Evolutionary conservation across 37 sponge, comb jelly and placozoan genomes (phyloP).

Genomic region (Trichoplax adhaerens): DNA sequence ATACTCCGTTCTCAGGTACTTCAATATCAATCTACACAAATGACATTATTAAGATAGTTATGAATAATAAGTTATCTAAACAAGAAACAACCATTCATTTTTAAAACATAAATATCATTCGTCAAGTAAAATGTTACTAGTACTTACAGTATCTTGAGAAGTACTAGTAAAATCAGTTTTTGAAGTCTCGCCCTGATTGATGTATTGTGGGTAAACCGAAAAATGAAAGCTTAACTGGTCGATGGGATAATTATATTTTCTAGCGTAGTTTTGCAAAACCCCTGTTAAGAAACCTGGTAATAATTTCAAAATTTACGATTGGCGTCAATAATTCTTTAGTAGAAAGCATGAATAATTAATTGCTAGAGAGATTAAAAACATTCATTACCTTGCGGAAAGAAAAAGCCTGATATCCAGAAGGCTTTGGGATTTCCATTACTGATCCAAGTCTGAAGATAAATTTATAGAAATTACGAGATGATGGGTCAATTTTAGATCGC

Average conservation of each 20-base stretch:
- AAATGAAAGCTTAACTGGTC: slow-evolving; percentile 87
- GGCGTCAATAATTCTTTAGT: too few species aligned
- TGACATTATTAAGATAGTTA: not conserved
- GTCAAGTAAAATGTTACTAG: too few species aligned
- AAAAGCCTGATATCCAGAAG: slow-evolving; percentile 99
- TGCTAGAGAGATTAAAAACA: too few species aligned
- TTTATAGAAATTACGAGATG: not conserved
- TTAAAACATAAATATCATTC: too few species aligned
- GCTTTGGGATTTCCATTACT: slow-evolving; percentile 63
- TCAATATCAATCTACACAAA: slow-evolving; percentile 14
- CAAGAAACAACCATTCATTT: too few species aligned
- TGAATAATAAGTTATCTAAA: not conserved
- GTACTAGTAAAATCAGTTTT: slow-evolving; percentile 4
- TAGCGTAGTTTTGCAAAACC: slow-evolving; percentile 90
- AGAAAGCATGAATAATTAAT: too few species aligned
- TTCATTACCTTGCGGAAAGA: slow-evolving; percentile 89
- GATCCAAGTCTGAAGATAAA: slow-evolving; percentile 60
- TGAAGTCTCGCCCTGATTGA: slow-evolving; percentile 61
- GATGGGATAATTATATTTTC: slow-evolving; percentile 91
- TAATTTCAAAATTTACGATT: too few species aligned
- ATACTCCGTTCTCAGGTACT: slow-evolving; percentile 70
- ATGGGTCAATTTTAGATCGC: not conserved
- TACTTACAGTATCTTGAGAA: too few species aligned
- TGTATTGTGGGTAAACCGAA: slow-evolving; percentile 29
- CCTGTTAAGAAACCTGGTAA: slow-evolving; percentile 82